Evolutionary conservation across 2,888 invertebrate species (phyloP).

Genomic region (Chymomyza caudatula): DNA sequence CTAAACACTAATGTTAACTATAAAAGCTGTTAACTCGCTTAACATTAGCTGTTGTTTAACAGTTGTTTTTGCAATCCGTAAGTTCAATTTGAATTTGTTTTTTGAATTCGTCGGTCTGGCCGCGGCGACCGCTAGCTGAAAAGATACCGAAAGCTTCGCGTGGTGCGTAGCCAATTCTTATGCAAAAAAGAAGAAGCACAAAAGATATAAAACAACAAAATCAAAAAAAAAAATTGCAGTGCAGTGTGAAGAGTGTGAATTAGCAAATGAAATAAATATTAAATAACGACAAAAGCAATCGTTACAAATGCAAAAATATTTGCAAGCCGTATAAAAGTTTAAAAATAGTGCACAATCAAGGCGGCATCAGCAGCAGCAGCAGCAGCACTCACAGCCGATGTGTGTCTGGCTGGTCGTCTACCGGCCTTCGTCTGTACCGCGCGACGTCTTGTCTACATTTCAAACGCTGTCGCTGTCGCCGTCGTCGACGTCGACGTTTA

Average conservation of each 20-base stretch:
- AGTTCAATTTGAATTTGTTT: too few species aligned
- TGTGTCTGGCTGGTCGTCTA: not conserved
- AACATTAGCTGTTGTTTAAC: too few species aligned
- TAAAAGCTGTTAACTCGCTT: too few species aligned
- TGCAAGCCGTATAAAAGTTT: slow-evolving; percentile 52
- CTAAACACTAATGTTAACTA: too few species aligned
- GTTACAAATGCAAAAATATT: slow-evolving; percentile 27
- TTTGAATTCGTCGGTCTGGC: too few species aligned
- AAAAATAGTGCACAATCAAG: slow-evolving; percentile 65
- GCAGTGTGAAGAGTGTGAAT: slow-evolving; percentile 9
- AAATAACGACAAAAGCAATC: slow-evolving; percentile 45
- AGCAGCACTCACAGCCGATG: not conserved
- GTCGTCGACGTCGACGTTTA: slow-evolving; percentile 2
- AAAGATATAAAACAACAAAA: slow-evolving; percentile 14
- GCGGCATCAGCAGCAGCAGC: not conserved
- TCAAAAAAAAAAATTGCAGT: slow-evolving; percentile 29
- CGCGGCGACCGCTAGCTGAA: not conserved
- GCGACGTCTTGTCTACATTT: not conserved
- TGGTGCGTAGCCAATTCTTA: not conserved
- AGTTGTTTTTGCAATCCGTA: too few species aligned
- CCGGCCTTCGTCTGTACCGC: slow-evolving; percentile 37
- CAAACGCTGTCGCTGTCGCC: slow-evolving; percentile 39
- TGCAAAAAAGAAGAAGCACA: slow-evolving; percentile 16
- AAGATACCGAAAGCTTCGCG: not conserved
- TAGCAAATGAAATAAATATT: slow-evolving; percentile 52